Evolutionary conservation across 2,888 invertebrate genomes (phyloP).

Genomic region (Plusia festucae): DNA sequence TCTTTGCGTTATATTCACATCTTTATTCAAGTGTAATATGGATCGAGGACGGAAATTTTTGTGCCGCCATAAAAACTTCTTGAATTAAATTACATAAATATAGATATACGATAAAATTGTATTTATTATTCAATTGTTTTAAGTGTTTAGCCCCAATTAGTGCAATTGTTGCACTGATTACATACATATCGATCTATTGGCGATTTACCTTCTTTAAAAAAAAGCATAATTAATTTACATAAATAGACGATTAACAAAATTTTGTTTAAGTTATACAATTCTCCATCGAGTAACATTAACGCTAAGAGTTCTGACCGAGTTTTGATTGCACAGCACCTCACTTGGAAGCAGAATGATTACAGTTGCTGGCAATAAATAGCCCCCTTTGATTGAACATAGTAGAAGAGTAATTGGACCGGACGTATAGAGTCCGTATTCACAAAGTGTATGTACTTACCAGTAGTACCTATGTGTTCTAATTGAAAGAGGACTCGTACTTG

Average conservation of each 20-base stretch:
- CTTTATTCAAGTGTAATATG: not conserved
- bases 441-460: slow-evolving; percentile 21
- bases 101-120: no score
- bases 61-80: no score
- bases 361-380: slow-evolving; percentile 44
- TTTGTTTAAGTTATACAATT: not conserved
- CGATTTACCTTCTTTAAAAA: no score
- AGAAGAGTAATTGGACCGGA: slow-evolving; percentile 52
- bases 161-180: no score
- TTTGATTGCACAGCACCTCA: slow-evolving; percentile 18
- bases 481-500: slow-evolving; percentile 24
- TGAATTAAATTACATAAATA: no score
- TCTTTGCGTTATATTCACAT: not conserved
- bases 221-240: no score
- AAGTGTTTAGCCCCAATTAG: no score
- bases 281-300: slow-evolving; percentile 6
- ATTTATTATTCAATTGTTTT: no score
- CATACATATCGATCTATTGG: no score
- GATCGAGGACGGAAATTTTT: no score
- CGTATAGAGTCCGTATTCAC: slow-evolving; percentile 34
- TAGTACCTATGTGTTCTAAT: slow-evolving; percentile 6
- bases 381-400: slow-evolving; percentile 49
- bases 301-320: slow-evolving; percentile 6
- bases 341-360: slow-evolving; percentile 31
- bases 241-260: not conserved